phyloP scores from a whole-genome alignment of 2,888 invertebrate species.

The Tromatobia lineatoria region DNA sequence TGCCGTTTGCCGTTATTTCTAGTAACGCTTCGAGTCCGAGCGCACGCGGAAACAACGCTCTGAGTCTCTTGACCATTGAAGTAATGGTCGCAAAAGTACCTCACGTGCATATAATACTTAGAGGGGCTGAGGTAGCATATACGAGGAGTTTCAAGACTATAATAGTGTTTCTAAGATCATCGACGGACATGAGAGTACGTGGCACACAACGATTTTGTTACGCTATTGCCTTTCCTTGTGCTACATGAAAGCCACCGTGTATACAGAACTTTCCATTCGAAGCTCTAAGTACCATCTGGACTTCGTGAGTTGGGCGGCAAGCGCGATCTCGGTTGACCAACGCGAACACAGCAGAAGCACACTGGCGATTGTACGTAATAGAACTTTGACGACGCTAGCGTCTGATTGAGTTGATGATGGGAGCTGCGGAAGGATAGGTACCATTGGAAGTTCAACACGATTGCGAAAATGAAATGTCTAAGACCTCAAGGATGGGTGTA shows the following conservation, averaged over 20 bases:
- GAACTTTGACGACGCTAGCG: constrained; percentile 51
- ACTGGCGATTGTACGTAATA: constrained; percentile 46
- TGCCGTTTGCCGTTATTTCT: constrained; percentile 62
- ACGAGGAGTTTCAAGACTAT: constrained; percentile 52
- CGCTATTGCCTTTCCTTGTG: constrained; percentile 18
- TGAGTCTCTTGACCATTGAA: constrained; percentile 35
- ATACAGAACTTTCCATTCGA: constrained; percentile 52
- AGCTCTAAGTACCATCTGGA: constrained; percentile 30
- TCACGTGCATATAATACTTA: constrained; percentile 62
- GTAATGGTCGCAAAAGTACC: constrained; percentile 63
- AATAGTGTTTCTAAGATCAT: constrained; percentile 57
- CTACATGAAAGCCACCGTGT: constrained; percentile 41
- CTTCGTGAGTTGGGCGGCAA: constrained; percentile 63
- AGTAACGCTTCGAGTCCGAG: constrained; percentile 48
- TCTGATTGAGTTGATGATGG: constrained; percentile 45
- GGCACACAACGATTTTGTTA: constrained; percentile 41
- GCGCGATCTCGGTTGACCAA: constrained; percentile 42
- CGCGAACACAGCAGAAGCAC: constrained; percentile 28
- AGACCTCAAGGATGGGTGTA: neutral
- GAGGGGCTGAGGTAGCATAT: constrained; percentile 18
- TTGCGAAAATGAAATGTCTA: constrained; percentile 45
- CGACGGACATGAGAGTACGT: constrained; percentile 45
- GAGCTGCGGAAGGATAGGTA: neutral
- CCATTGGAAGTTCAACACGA: constrained; percentile 46
- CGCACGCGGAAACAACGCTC: constrained; percentile 30